A percentile compares a stretch with the other conserved stretches of the same genome.
These are phyloP conservation scores for Clamator glandarius DNA, from an alignment of 2,797 vertebrate genomes.

Conservation along the genomic window DNA sequence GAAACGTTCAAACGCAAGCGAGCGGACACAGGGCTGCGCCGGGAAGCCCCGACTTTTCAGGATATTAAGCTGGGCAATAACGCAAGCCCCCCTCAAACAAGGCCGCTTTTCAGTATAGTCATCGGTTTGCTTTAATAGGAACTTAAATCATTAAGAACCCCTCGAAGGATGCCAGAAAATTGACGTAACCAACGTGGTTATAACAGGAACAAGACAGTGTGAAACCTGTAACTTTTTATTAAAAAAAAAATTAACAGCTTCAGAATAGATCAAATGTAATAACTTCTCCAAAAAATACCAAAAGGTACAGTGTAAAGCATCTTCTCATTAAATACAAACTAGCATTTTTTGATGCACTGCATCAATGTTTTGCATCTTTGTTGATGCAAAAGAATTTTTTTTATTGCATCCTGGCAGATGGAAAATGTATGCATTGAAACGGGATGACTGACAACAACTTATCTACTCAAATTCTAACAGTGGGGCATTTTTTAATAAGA, in stretches of 20 bases:
- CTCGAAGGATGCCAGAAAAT: conserved; percentile 5
- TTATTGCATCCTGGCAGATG: conserved; percentile 73
- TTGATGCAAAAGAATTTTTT: conserved; percentile 78
- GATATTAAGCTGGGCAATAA: neutral
- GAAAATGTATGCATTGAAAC: conserved; percentile 60
- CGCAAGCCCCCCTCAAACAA: neutral
- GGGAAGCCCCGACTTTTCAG: neutral
- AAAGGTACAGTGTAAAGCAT: conserved; percentile 82
- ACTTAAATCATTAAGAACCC: neutral
- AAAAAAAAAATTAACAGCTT: conserved; percentile 76
- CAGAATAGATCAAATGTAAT: conserved; percentile 81
- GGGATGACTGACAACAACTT: conserved; percentile 66
- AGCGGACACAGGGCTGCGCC: neutral
- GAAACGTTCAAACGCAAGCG: neutral
- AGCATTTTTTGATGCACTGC: conserved; percentile 82
- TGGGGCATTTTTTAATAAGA: conserved; percentile 14
- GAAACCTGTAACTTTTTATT: conserved; percentile 82
- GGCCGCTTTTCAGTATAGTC: neutral
- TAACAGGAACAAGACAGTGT: conserved; percentile 58
- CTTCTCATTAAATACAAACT: conserved; percentile 82
- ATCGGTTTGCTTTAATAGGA: neutral
- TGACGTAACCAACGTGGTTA: neutral
- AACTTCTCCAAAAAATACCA: conserved; percentile 81
- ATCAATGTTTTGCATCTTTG: conserved; percentile 82
- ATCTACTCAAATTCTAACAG: conserved; percentile 61